phyloP scores from a whole-genome alignment of 1,140 invertebrate genomes.

The Sycophaga agraensis region DNA sequence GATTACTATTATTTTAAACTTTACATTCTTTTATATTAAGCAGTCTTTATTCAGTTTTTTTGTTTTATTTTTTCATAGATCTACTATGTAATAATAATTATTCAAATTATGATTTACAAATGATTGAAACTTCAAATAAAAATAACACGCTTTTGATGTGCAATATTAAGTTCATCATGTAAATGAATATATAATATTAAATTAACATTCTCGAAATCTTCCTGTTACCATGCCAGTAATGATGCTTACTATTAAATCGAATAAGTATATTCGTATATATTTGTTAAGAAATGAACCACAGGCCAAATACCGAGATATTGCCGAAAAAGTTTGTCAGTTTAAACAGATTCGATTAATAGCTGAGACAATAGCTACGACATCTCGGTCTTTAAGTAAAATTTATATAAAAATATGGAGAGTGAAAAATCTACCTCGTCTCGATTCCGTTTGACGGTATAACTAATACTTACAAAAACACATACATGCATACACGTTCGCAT shows the following conservation, averaged over 20 bases:
- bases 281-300: slow-evolving; percentile 19
- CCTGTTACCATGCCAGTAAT: neutral
- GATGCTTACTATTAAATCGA: slow-evolving; percentile 4
- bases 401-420: slow-evolving; percentile 31
- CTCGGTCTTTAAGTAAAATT: slow-evolving; percentile 21
- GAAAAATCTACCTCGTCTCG: slow-evolving; percentile 26
- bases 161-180: slow-evolving; percentile 14
- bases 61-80: slow-evolving; percentile 15
- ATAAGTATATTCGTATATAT: slow-evolving; percentile 10
- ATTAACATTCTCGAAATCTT: slow-evolving; percentile 3
- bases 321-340: neutral
- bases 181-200: slow-evolving; percentile 11
- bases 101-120: neutral
- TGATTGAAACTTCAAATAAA: slow-evolving; percentile 10
- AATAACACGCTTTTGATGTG: slow-evolving; percentile 4
- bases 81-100: slow-evolving; percentile 19
- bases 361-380: neutral
- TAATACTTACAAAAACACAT: slow-evolving; percentile 2
- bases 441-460: slow-evolving; percentile 25
- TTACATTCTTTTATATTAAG: slow-evolving; percentile 16
- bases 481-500: neutral
- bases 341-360: neutral
- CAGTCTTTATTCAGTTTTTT: slow-evolving; percentile 21
- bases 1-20: neutral
- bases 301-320: slow-evolving; percentile 2